Evolutionary conservation across 2,113 vertebrate genomes (phyloP).

Genomic region (Salvator merianae): DNA sequence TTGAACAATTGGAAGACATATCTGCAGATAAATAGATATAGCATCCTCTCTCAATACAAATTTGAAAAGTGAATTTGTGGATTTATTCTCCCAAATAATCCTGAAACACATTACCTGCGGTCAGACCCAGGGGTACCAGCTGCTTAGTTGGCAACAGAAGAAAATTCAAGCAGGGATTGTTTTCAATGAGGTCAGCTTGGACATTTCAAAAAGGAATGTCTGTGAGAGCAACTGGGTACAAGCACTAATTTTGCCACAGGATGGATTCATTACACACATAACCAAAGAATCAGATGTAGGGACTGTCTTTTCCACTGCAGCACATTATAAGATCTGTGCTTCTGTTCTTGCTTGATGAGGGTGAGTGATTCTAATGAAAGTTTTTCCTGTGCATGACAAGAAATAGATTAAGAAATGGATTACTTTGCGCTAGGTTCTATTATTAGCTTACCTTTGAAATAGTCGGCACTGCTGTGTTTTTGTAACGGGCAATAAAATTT

Average conservation of each 20-base stretch:
- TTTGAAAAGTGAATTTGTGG: background rate
- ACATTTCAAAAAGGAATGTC: too few species aligned
- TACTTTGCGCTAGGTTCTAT: slow-evolving; percentile 15
- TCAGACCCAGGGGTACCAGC: background rate
- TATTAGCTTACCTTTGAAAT: background rate
- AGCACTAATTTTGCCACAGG: too few species aligned
- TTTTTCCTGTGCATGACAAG: slow-evolving; percentile 14
- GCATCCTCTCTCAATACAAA: background rate
- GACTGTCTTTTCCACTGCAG: background rate
- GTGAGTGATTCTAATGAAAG: slow-evolving; percentile 1
- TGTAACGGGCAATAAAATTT: slow-evolving; percentile 31
- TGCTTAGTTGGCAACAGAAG: background rate
- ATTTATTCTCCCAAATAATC: background rate
- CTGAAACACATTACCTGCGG: background rate
- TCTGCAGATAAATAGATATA: too few species aligned
- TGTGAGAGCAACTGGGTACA: too few species aligned
- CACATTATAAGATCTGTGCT: background rate
- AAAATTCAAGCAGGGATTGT: too few species aligned
- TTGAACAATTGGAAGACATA: too few species aligned
- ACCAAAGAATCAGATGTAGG: background rate
- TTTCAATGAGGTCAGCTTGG: too few species aligned
- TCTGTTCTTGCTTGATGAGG: background rate
- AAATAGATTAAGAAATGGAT: slow-evolving; percentile 9
- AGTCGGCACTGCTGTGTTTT: slow-evolving; percentile 19
- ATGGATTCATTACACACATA: background rate